Conservation (phyloP, 1,140 invertebrate species). For the Zaprionus capensis region DNA sequence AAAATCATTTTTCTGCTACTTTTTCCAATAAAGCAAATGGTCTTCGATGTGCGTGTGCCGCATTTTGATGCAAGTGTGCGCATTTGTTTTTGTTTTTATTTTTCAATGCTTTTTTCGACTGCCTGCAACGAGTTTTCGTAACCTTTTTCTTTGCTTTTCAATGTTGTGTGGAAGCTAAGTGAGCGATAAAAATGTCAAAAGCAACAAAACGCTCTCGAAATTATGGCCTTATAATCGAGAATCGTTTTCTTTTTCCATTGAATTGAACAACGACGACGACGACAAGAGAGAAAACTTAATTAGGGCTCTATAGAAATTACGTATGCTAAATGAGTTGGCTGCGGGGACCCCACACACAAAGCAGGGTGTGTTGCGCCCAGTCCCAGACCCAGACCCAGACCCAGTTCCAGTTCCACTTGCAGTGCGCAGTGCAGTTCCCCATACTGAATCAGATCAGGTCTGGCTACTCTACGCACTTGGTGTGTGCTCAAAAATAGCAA, state of each 20-base stretch:
- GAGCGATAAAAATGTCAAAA: constrained; percentile 78
- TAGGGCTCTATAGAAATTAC: constrained; percentile 54
- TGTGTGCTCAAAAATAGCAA: constrained; percentile 60
- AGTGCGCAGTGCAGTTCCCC: background rate
- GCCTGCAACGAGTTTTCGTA: constrained; percentile 59
- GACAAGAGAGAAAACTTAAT: constrained; percentile 63
- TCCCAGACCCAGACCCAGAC: constrained; percentile 27
- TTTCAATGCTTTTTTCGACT: constrained; percentile 26
- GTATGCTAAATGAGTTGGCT: constrained; percentile 57
- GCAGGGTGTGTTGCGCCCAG: constrained; percentile 37
- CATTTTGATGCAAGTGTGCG: constrained; percentile 63
- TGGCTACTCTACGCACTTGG: constrained; percentile 35
- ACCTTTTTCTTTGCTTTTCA: constrained; percentile 60
- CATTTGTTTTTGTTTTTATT: background rate
- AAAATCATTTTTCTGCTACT: constrained; percentile 75
- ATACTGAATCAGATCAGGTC: constrained; percentile 22
- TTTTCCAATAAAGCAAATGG: constrained; percentile 79
- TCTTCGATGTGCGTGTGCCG: constrained; percentile 66
- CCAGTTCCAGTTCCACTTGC: constrained; percentile 27
- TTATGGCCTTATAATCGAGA: constrained; percentile 69
- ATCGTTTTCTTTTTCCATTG: constrained; percentile 62
- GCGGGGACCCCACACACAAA: constrained; percentile 34
- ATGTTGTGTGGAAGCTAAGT: constrained; percentile 64
- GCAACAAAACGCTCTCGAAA: constrained; percentile 60
- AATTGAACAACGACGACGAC: constrained; percentile 28